phyloP scores from a whole-genome alignment of 2,888 invertebrate genomes.

The Amiota communis region DNA sequence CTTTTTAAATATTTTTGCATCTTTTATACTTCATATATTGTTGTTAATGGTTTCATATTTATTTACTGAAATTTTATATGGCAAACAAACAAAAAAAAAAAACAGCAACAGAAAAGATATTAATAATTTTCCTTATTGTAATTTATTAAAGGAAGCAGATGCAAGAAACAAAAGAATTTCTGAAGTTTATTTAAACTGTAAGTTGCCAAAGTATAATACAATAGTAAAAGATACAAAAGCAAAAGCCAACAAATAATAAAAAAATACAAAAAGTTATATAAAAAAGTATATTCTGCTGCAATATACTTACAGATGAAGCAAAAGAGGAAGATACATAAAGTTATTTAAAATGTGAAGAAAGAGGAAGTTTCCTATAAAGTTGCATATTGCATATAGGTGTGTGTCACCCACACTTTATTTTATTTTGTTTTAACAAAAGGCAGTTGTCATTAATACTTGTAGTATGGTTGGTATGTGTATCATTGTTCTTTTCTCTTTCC shows the following conservation, averaged over 20 bases:
- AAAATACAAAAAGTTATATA: slow-evolving; percentile 31
- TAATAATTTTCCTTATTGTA: slow-evolving; percentile 22
- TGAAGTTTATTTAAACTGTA: slow-evolving; percentile 64
- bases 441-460: slow-evolving; percentile 60
- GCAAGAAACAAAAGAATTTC: slow-evolving; percentile 29
- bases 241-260: slow-evolving; percentile 21
- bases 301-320: neutral
- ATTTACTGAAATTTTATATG: slow-evolving; percentile 46
- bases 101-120: neutral
- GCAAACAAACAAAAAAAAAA: neutral
- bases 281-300: neutral
- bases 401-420: neutral
- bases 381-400: too few relatives aligned
- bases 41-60: too few relatives aligned
- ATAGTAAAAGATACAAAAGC: neutral
- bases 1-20: slow-evolving; percentile 8
- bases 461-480: neutral
- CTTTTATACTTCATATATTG: neutral
- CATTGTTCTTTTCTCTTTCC: slow-evolving; percentile 35
- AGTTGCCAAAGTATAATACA: slow-evolving; percentile 44
- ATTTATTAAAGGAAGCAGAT: neutral
- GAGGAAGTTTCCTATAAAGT: too few relatives aligned
- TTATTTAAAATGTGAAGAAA: too few relatives aligned
- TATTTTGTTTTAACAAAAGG: slow-evolving; percentile 46
- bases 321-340: slow-evolving; percentile 36